phyloP scores from a whole-genome alignment of 2,888 invertebrate genomes.

The Eretmocerus hayati region DNA sequence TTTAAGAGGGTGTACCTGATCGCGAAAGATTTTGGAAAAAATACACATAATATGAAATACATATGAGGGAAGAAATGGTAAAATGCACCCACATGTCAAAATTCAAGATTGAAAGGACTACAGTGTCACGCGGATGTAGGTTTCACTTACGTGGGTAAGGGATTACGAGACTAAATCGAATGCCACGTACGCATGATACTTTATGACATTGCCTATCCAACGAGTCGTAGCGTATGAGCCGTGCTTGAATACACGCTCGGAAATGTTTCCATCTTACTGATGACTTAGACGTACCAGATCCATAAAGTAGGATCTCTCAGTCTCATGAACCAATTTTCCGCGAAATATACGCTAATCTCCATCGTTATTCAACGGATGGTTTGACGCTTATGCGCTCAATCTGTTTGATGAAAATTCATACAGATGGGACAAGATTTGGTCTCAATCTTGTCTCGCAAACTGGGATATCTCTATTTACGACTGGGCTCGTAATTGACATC shows the following conservation, averaged over 20 bases:
- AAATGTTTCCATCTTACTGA: neutral
- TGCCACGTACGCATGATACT: conserved; percentile 33
- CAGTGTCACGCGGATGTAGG: no score
- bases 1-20: no score
- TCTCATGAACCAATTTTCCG: conserved; percentile 17
- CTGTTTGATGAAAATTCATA: neutral
- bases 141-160: conserved; percentile 36
- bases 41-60: no score
- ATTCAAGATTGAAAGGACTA: no score
- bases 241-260: neutral
- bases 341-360: conserved; percentile 20
- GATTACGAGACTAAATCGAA: conserved; percentile 42
- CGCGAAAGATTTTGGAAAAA: no score
- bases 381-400: neutral
- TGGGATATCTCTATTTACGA: no score
- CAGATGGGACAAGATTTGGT: conserved; percentile 20
- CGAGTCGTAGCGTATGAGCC: neutral
- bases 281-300: no score
- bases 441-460: no score
- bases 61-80: no score
- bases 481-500: no score
- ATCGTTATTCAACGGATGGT: conserved; percentile 3
- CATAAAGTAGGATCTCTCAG: no score
- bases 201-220: conserved; percentile 21
- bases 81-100: no score